Conservation (phyloP, 2,888 invertebrate species). For the Agrochola lota region DNA sequence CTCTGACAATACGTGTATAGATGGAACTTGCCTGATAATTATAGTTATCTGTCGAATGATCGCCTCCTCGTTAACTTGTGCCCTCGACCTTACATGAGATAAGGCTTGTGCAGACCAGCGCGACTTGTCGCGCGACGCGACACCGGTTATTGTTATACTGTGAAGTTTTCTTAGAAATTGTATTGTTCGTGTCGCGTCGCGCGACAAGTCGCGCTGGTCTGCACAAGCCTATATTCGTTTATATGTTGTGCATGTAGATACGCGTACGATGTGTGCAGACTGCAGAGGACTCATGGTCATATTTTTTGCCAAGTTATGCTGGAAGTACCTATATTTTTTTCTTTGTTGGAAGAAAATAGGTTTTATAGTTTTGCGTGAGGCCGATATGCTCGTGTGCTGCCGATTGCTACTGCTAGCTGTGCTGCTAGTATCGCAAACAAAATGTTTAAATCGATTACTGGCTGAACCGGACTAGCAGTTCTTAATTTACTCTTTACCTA, state of each 20-base stretch:
- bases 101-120: no score
- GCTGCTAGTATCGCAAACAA: background rate
- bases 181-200: no score
- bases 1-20: conserved; percentile 14
- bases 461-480: background rate
- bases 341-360: background rate
- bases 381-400: background rate
- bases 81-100: conserved; percentile 14
- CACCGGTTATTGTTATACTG: no score
- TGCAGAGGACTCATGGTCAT: conserved; percentile 1
- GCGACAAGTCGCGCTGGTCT: no score
- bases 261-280: background rate
- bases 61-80: conserved; percentile 29
- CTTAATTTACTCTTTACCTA: background rate
- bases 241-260: background rate
- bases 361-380: background rate
- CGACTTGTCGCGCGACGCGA: no score
- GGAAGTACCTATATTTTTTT: background rate
- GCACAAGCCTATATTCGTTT: no score
- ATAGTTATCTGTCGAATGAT: conserved; percentile 45
- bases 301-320: conserved; percentile 15
- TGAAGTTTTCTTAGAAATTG: no score
- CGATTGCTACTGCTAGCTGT: no score
- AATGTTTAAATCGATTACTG: background rate
- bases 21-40: conserved; percentile 12